A percentile compares a stretch with the other conserved stretches of the same genome.
Evolutionary conservation across 2,797 vertebrate genomes (phyloP).

Genomic region (Lithobates pipiens): DNA sequence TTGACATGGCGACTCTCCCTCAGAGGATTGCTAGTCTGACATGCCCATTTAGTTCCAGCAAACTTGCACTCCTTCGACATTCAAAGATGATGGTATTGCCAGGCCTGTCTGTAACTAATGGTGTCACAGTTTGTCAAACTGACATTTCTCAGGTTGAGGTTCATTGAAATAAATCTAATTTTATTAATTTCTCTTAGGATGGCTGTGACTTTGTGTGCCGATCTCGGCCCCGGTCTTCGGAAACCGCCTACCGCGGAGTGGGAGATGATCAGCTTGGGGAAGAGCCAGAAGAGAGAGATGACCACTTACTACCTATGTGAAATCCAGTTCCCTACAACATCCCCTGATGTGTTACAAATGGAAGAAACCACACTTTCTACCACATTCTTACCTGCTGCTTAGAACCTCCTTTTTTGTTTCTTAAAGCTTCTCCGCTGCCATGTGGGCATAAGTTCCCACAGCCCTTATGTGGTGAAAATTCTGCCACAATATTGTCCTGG

Average conservation of each 20-base stretch:
- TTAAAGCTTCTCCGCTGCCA: slow-evolving; percentile 64
- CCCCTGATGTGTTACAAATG: neutral
- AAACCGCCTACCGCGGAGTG: slow-evolving; percentile 85
- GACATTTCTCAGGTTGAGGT: no score
- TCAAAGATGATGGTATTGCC: no score
- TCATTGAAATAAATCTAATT: no score
- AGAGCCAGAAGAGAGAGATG: slow-evolving; percentile 93
- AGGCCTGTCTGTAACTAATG: no score
- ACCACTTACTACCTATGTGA: slow-evolving; percentile 95
- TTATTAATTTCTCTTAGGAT: slow-evolving; percentile 77
- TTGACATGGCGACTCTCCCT: no score
- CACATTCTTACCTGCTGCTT: slow-evolving; percentile 43
- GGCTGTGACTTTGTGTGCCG: slow-evolving; percentile 97
- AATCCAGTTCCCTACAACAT: neutral
- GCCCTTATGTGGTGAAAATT: slow-evolving; percentile 42
- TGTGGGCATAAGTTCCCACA: slow-evolving; percentile 7
- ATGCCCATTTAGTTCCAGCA: no score
- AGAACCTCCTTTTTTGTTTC: slow-evolving; percentile 53
- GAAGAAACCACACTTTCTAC: slow-evolving; percentile 33
- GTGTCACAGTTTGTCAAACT: neutral
- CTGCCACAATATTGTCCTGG: slow-evolving; percentile 10
- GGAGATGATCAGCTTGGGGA: slow-evolving; percentile 86
- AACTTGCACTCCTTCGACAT: no score
- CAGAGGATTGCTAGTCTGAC: no score
- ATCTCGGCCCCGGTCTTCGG: slow-evolving; percentile 79